These are phyloP conservation scores for Heteromyza rotundicornis DNA, from an alignment of 2,888 invertebrate genomes.

Conservation along the genomic window DNA sequence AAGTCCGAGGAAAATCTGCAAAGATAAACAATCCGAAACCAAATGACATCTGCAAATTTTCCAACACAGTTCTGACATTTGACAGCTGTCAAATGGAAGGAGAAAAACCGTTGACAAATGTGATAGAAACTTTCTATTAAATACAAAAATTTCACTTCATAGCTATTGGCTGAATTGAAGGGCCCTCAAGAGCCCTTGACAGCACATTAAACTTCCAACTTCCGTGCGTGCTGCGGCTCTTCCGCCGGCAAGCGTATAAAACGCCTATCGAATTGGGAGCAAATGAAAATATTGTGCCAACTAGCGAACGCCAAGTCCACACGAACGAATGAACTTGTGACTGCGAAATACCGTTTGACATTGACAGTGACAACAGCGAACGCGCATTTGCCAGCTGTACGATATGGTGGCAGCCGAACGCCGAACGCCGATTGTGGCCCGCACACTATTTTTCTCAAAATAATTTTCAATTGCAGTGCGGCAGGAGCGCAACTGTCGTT, in stretches of 20 bases:
- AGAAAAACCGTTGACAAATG: neutral
- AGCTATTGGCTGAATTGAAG: too few relatives aligned
- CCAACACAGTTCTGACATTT: neutral
- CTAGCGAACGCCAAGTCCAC: too few relatives aligned
- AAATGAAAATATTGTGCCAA: neutral
- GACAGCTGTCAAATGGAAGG: slow-evolving; percentile 14
- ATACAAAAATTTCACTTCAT: too few relatives aligned
- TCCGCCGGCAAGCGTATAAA: too few relatives aligned
- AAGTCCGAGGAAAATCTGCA: too few relatives aligned
- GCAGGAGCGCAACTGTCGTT: neutral
- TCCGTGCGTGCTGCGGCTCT: too few relatives aligned
- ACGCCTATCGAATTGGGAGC: neutral
- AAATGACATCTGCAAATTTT: neutral
- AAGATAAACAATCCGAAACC: neutral
- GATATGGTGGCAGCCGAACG: neutral
- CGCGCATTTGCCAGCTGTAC: neutral
- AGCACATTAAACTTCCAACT: too few relatives aligned
- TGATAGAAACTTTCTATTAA: too few relatives aligned
- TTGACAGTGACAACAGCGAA: slow-evolving; percentile 38
- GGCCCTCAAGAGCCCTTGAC: too few relatives aligned
- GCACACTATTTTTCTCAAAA: neutral
- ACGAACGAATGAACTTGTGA: neutral
- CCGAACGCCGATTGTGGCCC: slow-evolving; percentile 24
- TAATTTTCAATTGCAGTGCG: neutral
- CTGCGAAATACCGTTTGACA: slow-evolving; percentile 29